A percentile compares a stretch with the other conserved stretches of the same genome.
These are phyloP conservation scores for Habropoda laboriosa DNA, from an alignment of 1,140 invertebrate genomes.

Conservation along the genomic window DNA sequence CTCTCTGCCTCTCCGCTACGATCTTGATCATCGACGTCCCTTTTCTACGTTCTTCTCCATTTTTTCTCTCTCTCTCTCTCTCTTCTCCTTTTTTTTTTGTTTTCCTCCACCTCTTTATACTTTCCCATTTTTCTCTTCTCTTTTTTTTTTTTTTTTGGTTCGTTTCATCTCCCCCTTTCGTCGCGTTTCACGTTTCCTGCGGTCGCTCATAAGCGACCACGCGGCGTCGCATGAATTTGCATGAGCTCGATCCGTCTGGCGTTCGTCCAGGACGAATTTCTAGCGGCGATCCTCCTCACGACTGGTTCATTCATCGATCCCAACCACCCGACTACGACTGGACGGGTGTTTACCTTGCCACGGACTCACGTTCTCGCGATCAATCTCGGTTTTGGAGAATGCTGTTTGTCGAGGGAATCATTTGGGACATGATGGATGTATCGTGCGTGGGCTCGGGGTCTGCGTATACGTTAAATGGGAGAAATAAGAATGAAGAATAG, in stretches of 20 bases:
- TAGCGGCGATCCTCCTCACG: slow-evolving; percentile 41
- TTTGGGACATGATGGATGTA: too few relatives aligned
- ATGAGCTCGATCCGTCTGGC: slow-evolving; percentile 60
- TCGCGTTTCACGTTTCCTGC: slow-evolving; percentile 25
- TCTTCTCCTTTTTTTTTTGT: background rate
- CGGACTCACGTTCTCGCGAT: background rate
- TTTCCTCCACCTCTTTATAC: background rate
- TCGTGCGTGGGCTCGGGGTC: too few relatives aligned
- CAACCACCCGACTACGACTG: background rate
- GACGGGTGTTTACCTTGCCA: slow-evolving; percentile 25
- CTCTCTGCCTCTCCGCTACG: slow-evolving; percentile 34
- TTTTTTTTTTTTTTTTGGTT: background rate
- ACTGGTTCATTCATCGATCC: slow-evolving; percentile 55
- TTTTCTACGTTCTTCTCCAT: background rate
- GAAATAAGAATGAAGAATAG: too few relatives aligned
- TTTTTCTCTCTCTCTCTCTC: background rate
- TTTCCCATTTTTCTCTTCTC: background rate
- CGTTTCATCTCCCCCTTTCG: background rate
- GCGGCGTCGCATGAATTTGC: slow-evolving; percentile 62
- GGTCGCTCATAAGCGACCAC: slow-evolving; percentile 23
- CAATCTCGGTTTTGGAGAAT: background rate
- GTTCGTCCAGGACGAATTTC: slow-evolving; percentile 63
- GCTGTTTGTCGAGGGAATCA: background rate
- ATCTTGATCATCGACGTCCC: slow-evolving; percentile 65
- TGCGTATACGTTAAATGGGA: too few relatives aligned